These are phyloP conservation scores for Gisinianus flammeolus DNA, from an alignment of 2,888 invertebrate genomes.

Conservation along the genomic window DNA sequence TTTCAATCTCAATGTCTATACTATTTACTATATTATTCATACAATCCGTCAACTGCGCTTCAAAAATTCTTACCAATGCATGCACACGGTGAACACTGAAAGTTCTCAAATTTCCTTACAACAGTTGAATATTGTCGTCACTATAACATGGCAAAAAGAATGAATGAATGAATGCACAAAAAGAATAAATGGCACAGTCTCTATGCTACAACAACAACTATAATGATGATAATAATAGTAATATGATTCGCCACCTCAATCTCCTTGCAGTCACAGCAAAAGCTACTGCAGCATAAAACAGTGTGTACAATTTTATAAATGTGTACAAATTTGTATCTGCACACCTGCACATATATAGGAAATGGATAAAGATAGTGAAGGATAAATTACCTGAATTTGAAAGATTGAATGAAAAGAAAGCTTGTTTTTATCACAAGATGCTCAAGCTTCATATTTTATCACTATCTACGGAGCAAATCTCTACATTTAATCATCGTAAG, in stretches of 20 bases:
- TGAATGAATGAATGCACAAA: neutral
- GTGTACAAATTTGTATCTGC: no score
- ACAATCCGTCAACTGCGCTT: slow-evolving; percentile 1
- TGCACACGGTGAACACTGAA: no score
- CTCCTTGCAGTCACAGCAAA: neutral
- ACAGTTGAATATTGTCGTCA: no score
- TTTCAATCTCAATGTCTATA: no score
- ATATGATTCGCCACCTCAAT: neutral
- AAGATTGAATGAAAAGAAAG: neutral
- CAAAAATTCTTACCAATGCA: no score
- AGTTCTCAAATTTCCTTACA: no score
- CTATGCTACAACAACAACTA: neutral
- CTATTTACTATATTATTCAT: neutral
- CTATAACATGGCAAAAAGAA: neutral
- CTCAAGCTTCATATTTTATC: neutral
- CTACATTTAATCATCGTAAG: no score
- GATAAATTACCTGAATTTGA: neutral
- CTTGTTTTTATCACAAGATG: neutral
- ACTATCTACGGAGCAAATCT: neutral
- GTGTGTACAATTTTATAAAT: neutral
- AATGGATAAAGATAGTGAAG: neutral
- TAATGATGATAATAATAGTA: neutral
- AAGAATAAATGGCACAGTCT: neutral
- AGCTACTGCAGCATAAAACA: neutral
- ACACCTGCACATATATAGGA: no score